phyloP scores from a whole-genome alignment of 2,797 vertebrate genomes.

The Macropodus opercularis region DNA sequence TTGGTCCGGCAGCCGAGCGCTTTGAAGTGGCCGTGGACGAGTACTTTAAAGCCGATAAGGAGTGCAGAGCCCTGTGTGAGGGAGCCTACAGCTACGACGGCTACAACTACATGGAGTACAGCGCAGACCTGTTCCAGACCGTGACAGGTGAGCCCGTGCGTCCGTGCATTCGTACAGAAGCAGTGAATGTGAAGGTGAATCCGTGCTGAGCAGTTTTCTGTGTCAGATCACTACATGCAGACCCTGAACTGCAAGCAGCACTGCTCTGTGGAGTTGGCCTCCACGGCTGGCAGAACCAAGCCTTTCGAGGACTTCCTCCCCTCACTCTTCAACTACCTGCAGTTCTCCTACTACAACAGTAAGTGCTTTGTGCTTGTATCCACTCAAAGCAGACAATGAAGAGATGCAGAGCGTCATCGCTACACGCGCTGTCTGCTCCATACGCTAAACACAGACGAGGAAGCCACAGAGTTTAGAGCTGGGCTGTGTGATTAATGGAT shows the following conservation, averaged over 20 bases:
- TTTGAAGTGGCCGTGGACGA: conserved; percentile 86
- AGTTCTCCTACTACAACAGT: conserved; percentile 99
- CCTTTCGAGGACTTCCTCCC: conserved; percentile 93
- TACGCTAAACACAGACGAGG: too few species aligned
- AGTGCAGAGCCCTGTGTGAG: conserved; percentile 90
- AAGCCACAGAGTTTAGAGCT: too few species aligned
- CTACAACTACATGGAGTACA: conserved; percentile 98
- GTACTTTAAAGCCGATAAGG: conserved; percentile 84
- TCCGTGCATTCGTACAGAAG: not conserved
- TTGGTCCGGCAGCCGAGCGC: conserved; percentile 79
- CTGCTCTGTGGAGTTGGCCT: conserved; percentile 88
- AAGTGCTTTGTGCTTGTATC: conserved; percentile 56
- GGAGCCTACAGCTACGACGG: conserved; percentile 92
- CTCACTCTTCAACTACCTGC: conserved; percentile 93
- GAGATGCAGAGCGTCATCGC: too few species aligned
- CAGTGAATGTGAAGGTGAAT: not conserved
- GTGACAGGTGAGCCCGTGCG: conserved; percentile 82
- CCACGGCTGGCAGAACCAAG: conserved; percentile 80
- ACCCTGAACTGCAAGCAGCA: conserved; percentile 93
- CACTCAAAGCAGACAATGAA: too few species aligned
- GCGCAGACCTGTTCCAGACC: conserved; percentile 92
- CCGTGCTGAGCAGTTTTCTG: too few species aligned
- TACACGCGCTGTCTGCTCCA: too few species aligned
- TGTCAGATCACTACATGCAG: conserved; percentile 93
- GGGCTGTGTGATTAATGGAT: too few species aligned